A percentile compares a stretch with the other conserved stretches of the same genome.
Conservation (phyloP, 2,888 invertebrate genomes). For the Dicranocentrus wangi region DNA sequence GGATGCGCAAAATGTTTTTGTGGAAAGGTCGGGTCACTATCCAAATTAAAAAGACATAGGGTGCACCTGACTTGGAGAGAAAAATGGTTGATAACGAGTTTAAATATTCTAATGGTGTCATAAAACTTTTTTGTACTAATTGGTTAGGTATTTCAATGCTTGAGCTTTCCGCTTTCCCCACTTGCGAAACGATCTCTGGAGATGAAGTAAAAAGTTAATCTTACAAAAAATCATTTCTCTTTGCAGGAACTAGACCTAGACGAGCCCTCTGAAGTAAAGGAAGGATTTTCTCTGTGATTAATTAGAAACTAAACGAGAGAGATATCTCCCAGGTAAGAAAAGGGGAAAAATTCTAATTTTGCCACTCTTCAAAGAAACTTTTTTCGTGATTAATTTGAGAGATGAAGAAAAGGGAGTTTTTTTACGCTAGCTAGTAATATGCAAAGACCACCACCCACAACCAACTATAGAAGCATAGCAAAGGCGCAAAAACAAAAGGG, state of each 20-base stretch:
- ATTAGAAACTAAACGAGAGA: background rate
- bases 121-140: constrained; percentile 7
- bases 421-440: no score
- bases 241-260: background rate
- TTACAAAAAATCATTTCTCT: background rate
- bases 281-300: constrained; percentile 5
- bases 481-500: no score
- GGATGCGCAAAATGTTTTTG: no score
- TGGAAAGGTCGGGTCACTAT: no score
- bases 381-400: constrained; percentile 22
- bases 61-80: no score
- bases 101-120: constrained; percentile 2
- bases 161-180: no score
- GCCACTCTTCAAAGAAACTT: background rate
- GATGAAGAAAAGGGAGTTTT: background rate
- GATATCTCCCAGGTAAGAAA: background rate
- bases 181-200: background rate
- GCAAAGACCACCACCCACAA: no score
- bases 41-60: no score
- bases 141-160: background rate
- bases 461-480: no score
- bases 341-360: background rate
- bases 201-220: background rate
- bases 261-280: no score
- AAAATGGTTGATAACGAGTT: constrained; percentile 3